Evolutionary conservation across 92 coral and sea anemone genomes (phyloP), one percentile per base, ranked within the genome.

Genomic region (Umimayanthus kanabou): DNA sequence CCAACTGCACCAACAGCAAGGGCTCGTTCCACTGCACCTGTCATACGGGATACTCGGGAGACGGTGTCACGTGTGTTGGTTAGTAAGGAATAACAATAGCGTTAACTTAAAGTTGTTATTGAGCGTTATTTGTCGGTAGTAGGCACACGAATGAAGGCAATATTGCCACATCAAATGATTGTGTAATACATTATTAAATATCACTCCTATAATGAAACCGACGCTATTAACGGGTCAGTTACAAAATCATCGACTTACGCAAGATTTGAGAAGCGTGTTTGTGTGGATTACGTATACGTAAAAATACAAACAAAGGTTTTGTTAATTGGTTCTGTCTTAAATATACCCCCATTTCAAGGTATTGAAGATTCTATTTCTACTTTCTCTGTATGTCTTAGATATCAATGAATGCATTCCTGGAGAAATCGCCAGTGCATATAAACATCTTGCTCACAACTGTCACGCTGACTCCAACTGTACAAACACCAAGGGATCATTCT

Each of bases 401-500:
- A 92, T 94, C 81, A 89, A 88, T 39, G 97, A 94, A 64, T 94
- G 97, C 77, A 3, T 2, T 42, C 80, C 87, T 43, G 82, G 49
- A 50, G 88, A 80, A 0, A 72, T 94, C 55, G 90, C 92, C 10
- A 16, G 33, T 39, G 26, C 75, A 16, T 93, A 94, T 81, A 50
- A 88, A 39, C 89, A 89, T 80, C 92, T 90, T 85, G 88, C 95
- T 9, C 98, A 94, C 67, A 89, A 94, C 91, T 96, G 98, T 58
- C 95, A 96, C 74, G 90, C 47, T 30, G 94, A 94, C 39, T 93
- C 96, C 81, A 93, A 90, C 85, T 96, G 98, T 39, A 88, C 91
- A 53, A 92, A 96, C 92, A 94, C 98, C 76, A 91, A 87, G 85
- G 98, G 98, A 53, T 94, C 98, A 11, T 96, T 96, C 93, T 89